phyloP scores from a whole-genome alignment of 1,140 invertebrate genomes.

The Eriocheir sinensis region DNA sequence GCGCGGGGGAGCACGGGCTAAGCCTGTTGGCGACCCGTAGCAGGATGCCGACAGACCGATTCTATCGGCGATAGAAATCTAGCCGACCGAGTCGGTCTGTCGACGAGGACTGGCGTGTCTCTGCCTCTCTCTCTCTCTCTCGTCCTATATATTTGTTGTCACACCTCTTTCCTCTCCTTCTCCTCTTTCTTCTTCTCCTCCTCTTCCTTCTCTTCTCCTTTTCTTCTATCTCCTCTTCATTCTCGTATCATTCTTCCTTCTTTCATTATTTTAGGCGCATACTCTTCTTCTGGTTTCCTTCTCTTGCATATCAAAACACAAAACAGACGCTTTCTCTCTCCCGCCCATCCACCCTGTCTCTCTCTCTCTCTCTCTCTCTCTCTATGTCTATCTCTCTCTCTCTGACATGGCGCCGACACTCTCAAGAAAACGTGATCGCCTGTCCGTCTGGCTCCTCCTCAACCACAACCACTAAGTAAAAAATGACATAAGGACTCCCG shows the following conservation, averaged over 20 bases:
- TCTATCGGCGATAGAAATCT: too few species aligned
- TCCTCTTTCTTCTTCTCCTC: constrained; percentile 8
- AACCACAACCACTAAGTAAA: not conserved
- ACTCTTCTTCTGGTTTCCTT: too few species aligned
- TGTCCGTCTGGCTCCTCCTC: not conserved
- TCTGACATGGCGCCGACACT: not conserved
- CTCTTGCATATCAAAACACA: too few species aligned
- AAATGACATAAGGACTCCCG: not conserved
- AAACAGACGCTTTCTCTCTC: too few species aligned
- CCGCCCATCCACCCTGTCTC: too few species aligned
- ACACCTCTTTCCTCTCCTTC: not conserved
- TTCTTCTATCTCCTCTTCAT: not conserved
- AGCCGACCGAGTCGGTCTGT: too few species aligned
- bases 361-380: constrained; percentile 26
- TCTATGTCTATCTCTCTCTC: not conserved
- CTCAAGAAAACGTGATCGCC: not conserved
- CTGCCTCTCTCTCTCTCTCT: constrained; percentile 13
- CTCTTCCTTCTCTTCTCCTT: not conserved
- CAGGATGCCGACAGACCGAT: too few species aligned
- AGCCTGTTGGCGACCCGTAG: too few species aligned
- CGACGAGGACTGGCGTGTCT: not conserved
- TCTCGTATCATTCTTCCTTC: too few species aligned
- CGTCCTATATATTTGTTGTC: not conserved
- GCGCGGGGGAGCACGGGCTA: too few species aligned
- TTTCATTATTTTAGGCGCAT: too few species aligned